These are phyloP conservation scores for Limonius californicus DNA, from an alignment of 1,140 invertebrate genomes.

Conservation along the genomic window DNA sequence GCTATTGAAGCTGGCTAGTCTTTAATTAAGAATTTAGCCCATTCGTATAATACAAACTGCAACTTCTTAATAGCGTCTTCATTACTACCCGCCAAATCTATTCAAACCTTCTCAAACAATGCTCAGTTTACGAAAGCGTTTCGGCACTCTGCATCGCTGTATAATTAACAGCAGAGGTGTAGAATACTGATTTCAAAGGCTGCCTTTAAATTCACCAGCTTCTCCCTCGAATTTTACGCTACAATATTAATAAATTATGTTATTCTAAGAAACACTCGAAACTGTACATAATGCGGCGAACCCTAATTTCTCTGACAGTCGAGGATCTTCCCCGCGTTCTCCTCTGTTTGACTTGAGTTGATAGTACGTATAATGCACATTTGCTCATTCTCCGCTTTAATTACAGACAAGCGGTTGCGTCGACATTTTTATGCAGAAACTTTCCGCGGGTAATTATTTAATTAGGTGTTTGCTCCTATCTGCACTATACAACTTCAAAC, in stretches of 20 bases:
- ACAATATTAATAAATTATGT: neutral
- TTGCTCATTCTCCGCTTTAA: too few relatives aligned
- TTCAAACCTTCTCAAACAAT: neutral
- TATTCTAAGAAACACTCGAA: neutral
- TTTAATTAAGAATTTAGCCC: slow-evolving; percentile 9
- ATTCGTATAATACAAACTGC: slow-evolving; percentile 17
- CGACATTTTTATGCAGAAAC: too few relatives aligned
- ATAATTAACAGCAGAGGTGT: neutral
- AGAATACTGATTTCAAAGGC: neutral
- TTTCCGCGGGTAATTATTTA: too few relatives aligned
- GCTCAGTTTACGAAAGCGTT: too few relatives aligned
- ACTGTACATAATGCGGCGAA: neutral
- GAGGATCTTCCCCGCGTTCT: neutral
- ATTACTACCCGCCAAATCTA: slow-evolving; percentile 2
- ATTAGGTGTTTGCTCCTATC: too few relatives aligned
- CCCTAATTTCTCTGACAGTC: neutral
- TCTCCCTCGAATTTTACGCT: too few relatives aligned
- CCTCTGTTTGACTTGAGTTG: neutral
- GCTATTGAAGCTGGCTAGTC: slow-evolving; percentile 5
- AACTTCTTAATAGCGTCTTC: slow-evolving; percentile 11
- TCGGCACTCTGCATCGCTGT: too few relatives aligned
- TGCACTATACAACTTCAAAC: too few relatives aligned
- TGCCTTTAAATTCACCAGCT: neutral
- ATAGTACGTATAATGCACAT: too few relatives aligned
- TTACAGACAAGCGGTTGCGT: too few relatives aligned